A percentile compares a stretch with the other conserved stretches of the same genome.
Conservation (phyloP, 2,797 vertebrate genomes). For the Clarias fuscus region DNA sequence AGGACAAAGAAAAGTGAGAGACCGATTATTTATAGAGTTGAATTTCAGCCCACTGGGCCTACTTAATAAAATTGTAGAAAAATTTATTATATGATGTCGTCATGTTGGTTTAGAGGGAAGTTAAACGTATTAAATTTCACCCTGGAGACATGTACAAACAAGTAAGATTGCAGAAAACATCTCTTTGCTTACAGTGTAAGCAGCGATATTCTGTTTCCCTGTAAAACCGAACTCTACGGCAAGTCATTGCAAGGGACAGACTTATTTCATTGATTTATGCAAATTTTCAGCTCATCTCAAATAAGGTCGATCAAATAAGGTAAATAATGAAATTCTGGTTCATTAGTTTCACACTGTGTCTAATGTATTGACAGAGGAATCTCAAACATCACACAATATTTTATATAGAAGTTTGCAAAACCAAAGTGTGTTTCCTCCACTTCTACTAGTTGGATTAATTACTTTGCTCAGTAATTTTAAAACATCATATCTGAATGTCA, state of each 20-base stretch:
- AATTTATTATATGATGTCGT: slow-evolving; percentile 3
- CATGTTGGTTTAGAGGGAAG: background rate
- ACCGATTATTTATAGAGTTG: slow-evolving; percentile 26
- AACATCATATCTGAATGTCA: background rate
- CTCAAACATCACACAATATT: background rate
- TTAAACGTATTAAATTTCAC: slow-evolving; percentile 11
- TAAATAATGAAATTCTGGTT: background rate
- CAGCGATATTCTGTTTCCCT: slow-evolving; percentile 2
- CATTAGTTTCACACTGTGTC: background rate
- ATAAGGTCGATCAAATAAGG: no score
- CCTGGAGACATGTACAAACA: background rate
- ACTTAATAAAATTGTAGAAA: background rate
- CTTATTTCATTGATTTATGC: background rate
- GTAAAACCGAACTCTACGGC: background rate
- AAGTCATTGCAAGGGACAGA: no score
- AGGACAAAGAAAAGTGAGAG: background rate
- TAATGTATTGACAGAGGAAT: background rate
- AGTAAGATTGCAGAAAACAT: background rate
- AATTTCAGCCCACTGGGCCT: slow-evolving; percentile 14
- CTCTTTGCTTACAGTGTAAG: background rate
- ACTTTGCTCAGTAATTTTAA: background rate
- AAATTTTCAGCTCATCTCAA: no score
- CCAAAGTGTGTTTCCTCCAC: background rate
- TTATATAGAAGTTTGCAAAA: background rate
- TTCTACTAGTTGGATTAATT: background rate